Evolutionary conservation across 2,888 invertebrate genomes (phyloP).

Genomic region (Sinhomidia bicolor): DNA sequence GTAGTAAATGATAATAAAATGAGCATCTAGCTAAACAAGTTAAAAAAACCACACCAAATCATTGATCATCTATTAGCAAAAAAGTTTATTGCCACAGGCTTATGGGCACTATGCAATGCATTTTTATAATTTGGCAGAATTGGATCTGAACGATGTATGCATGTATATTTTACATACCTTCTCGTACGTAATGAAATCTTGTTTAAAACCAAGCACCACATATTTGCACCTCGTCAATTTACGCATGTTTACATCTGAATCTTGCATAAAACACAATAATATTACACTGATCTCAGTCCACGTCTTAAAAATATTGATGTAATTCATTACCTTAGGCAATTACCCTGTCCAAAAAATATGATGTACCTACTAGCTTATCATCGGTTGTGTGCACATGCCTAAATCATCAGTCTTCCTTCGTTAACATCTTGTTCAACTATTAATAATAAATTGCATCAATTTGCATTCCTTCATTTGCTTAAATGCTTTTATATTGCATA

Average conservation of each 20-base stretch:
- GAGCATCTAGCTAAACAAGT: not conserved
- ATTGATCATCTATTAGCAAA: not conserved
- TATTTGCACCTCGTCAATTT: constrained; percentile 40
- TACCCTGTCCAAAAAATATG: constrained; percentile 33
- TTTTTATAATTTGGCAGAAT: constrained; percentile 3
- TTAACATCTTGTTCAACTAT: not conserved
- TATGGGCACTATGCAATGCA: not conserved
- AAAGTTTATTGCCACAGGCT: not conserved
- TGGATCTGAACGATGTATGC: not conserved
- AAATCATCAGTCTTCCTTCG: not conserved
- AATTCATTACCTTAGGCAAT: constrained; percentile 52
- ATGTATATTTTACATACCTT: not conserved
- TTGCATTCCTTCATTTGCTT: constrained; percentile 5
- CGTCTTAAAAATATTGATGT: constrained; percentile 11
- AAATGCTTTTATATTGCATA: not conserved
- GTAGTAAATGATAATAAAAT: not conserved
- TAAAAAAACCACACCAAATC: not conserved
- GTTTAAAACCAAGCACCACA: not conserved
- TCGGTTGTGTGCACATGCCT: not conserved
- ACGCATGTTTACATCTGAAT: constrained; percentile 25
- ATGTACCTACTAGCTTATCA: not conserved
- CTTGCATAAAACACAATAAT: constrained; percentile 1
- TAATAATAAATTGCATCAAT: constrained; percentile 22
- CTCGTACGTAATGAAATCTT: not conserved
- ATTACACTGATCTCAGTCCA: not conserved